Base-by-base conservation (phyloP, 1,140 invertebrate species). In the Propsilocerus akamusi region DNA sequence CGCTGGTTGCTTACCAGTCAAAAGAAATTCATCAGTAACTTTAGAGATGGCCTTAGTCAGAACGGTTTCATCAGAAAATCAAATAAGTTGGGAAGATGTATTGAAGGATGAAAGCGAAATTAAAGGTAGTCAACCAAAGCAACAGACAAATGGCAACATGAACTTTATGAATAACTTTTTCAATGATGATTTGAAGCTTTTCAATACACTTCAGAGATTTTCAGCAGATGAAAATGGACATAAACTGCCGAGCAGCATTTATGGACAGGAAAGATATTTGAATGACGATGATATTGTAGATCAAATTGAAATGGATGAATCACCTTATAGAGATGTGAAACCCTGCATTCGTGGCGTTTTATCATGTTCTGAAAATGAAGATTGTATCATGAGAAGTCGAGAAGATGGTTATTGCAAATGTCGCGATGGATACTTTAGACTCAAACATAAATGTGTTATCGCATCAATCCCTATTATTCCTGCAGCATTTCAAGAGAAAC, bases 11-110 rank as follows among this genome's bases (percentile, higher is more conserved):
- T 53, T 78, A 54, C 81, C 83, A 49, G 63, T 81, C 17, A 66
- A 77, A 49, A 65, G 72, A 28, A 58, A 66, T 51, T 65, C 67
- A 53, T 64, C 71, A 5, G 63, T 67, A 20, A 74, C 78, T 68
- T 73, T 83, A 5, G 76, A 71, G 48, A 83, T 89, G 81, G 77
- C 87, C 12, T 61, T 86, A 46, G 80, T 87, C 1, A 78, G 77
- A 63, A 81, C 83, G 56, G 1, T 7, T 24, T 5, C 8, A 49
- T n/a, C 49, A 54, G 17, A 53, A 34, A 26, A 14, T 11, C 14
- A 25, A 11, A 25, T 17, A n/a, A 48, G 59, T 11, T 79, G 76
- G 76, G 63, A 59, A 22, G 72, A 79, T 50, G 59, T 75, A 0
- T 55, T 76, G 4, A 65, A 63, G 4, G 8, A 20, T 41, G 34